Percentiles rank a stretch among this genome's conserved stretches.
Conservation (phyloP, 2,797 vertebrate genomes). For the Microctenopoma lineatum region DNA sequence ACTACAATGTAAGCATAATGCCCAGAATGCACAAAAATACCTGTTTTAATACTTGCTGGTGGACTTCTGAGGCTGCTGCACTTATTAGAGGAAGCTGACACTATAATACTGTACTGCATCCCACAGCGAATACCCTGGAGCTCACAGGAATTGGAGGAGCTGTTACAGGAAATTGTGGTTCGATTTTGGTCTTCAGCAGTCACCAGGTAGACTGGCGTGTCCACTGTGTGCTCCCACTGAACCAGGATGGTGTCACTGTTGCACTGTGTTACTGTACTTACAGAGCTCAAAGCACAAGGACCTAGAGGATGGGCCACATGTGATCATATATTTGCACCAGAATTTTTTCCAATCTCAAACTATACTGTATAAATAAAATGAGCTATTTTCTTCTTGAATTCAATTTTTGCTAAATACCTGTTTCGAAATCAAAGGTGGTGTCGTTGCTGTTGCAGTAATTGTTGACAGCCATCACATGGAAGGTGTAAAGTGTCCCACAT, state of each 20-base stretch:
- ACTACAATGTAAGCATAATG: neutral
- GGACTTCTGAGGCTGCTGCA: conserved; percentile 84
- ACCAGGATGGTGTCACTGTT: conserved; percentile 75
- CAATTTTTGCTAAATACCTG: conserved; percentile 69
- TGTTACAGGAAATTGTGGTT: conserved; percentile 77
- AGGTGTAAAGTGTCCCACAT: conserved; percentile 78
- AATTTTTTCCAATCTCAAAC: neutral
- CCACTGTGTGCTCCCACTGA: conserved; percentile 65
- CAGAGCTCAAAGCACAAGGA: conserved; percentile 74
- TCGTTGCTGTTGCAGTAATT: conserved; percentile 68
- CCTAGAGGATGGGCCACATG: conserved; percentile 56
- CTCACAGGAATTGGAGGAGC: conserved; percentile 71
- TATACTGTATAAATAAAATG: neutral
- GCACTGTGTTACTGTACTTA: conserved; percentile 69
- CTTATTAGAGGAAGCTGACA: conserved; percentile 79
- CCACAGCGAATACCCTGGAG: conserved; percentile 71
- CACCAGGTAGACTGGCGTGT: conserved; percentile 73
- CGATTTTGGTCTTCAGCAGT: conserved; percentile 77
- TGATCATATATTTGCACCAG: neutral
- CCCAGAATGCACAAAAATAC: conserved; percentile 50
- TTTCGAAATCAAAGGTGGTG: conserved; percentile 73
- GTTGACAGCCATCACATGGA: conserved; percentile 73
- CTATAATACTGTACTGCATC: conserved; percentile 78
- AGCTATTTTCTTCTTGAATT: too few relatives aligned
- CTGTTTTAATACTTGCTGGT: conserved; percentile 73